phyloP scores from a whole-genome alignment of 2,888 invertebrate genomes.

The Seira sanloemensis region DNA sequence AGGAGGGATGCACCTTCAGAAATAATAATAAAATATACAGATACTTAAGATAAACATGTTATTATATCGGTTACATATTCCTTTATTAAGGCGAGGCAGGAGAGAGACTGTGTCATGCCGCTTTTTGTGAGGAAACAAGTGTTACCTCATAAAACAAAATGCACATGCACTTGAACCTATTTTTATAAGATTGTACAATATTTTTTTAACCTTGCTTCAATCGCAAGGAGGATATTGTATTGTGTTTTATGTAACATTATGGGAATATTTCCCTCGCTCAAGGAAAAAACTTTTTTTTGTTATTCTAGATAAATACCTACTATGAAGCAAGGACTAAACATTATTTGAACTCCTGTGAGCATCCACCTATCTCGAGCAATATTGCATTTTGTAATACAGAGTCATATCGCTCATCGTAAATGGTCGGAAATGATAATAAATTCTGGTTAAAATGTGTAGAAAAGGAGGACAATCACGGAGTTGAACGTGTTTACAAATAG shows the following conservation, averaged over 20 bases:
- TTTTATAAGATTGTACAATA: neutral
- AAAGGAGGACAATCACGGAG: neutral
- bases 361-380: neutral
- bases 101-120: conserved; percentile 21
- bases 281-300: neutral
- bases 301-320: conserved; percentile 3
- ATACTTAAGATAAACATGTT: conserved; percentile 1
- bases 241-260: conserved; percentile 25
- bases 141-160: conserved; percentile 19
- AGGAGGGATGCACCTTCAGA: neutral
- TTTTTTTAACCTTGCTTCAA: conserved; percentile 5
- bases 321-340: neutral
- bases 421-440: conserved; percentile 13
- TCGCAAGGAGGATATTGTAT: neutral
- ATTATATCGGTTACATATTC: conserved; percentile 14
- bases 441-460: neutral
- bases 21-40: conserved; percentile 12
- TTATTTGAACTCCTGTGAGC: conserved; percentile 1
- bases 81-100: conserved; percentile 16
- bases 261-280: conserved; percentile 18
- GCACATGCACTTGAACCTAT: conserved; percentile 19
- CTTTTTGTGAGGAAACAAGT: conserved; percentile 13
- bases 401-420: neutral
- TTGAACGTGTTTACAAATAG: conserved; percentile 12
- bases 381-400: neutral